Evolutionary conservation across 2,888 invertebrate genomes (phyloP).

Genomic region (Drosophila kuntzei): DNA sequence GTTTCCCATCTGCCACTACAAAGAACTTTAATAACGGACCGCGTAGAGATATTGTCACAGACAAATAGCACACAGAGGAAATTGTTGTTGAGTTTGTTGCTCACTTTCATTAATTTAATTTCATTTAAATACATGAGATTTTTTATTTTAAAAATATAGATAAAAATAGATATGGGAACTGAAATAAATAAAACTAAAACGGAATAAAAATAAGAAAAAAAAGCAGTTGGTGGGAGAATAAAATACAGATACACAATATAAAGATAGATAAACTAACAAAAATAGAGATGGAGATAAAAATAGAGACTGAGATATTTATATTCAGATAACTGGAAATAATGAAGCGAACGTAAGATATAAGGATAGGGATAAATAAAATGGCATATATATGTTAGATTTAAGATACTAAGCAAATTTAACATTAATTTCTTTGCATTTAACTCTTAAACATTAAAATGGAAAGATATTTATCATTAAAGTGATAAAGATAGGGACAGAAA

Average conservation of each 20-base stretch:
- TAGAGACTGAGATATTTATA: background rate
- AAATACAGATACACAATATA: too few species aligned
- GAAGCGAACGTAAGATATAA: too few species aligned
- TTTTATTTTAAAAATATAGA: background rate
- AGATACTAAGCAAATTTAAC: too few species aligned
- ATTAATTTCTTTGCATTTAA: too few species aligned
- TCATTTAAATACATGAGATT: background rate
- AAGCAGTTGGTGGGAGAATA: too few species aligned
- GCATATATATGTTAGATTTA: background rate
- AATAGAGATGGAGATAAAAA: background rate
- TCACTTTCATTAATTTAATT: conserved; percentile 23
- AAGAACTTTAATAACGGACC: conserved; percentile 12
- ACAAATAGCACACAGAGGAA: conserved; percentile 20
- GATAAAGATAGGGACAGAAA: too few species aligned
- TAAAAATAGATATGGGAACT: background rate
- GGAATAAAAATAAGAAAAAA: background rate
- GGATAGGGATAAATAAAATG: background rate
- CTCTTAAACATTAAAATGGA: too few species aligned
- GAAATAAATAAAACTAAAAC: background rate
- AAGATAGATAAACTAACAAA: too few species aligned
- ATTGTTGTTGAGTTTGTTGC: conserved; percentile 37
- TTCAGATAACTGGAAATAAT: too few species aligned
- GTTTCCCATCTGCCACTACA: conserved; percentile 13
- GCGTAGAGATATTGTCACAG: background rate
- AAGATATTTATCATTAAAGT: too few species aligned